Evolutionary conservation across 2,797 vertebrate genomes (phyloP), one percentile per base, ranked within the genome.

Genomic region (Brotula barbata): DNA sequence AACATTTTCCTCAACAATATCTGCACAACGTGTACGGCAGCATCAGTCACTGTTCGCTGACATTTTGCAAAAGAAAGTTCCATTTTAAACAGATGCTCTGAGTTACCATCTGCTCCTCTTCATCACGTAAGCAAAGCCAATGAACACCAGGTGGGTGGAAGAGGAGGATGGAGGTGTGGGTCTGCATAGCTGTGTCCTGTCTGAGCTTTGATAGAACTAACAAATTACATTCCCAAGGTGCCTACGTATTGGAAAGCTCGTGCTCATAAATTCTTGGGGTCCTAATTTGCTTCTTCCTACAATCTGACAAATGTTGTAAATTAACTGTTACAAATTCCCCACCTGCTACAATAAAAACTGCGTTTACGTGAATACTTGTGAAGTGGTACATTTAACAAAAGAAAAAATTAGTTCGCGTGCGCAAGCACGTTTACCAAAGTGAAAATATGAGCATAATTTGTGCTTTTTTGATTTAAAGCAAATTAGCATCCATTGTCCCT

Each of bases 281-380:
- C 20, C 51, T 62, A 72, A 78, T 77, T 73, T 59, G 39, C 42
- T 31, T 75, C 52, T 59, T 56, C 39, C 16, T 31, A 16, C 41
- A 69, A 70, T 67, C 77, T 75, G 69, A 78, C 70, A 80, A 85
- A 85, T 80, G 63, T 49, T 73, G 68, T 70, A 74, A 74, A 82
- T 80, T 58, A 78, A 65, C 71, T 73, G 60, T 40, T 68, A 77
- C 68, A 68, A 71, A 79, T 56, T 56, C 46, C 58, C 67, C 81
- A 85, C 77, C 78, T 82, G 81, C 74, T 80, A 63, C 46, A 55
- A 42, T 45, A 58, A 76, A n/a, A 64, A 50, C 55, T 13, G n/a
- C 37, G 19, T 37, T 68, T 44, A 70, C 64, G 43, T 22, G 57
- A 52, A 58, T 57, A 36, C 20, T 31, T 28, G 22, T 66, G 50